Evolutionary conservation across 1,140 invertebrate species (phyloP).

Genomic region (Drosophila orosa): DNA sequence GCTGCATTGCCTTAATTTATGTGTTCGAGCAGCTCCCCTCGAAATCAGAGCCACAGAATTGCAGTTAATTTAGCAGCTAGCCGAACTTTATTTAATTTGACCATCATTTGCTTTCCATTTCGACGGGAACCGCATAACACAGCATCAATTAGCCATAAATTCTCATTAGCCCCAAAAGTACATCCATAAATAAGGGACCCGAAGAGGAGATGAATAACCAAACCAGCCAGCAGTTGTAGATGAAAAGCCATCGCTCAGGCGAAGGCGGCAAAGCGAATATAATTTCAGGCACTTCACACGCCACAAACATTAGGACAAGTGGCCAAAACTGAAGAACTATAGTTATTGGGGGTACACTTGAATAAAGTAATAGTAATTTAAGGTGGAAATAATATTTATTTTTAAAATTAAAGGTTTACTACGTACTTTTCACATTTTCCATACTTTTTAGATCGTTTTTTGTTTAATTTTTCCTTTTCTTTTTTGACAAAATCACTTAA

Average conservation of each 20-base stretch:
- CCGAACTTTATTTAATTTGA: conserved; percentile 21
- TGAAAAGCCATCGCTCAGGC: conserved; percentile 43
- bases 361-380: neutral
- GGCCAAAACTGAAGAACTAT: conserved; percentile 20
- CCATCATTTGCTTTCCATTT: conserved; percentile 34
- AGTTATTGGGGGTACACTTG: conserved; percentile 10
- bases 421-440: too few species aligned
- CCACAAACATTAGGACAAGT: conserved; percentile 16
- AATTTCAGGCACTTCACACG: conserved; percentile 31
- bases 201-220: neutral
- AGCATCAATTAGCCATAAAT: conserved; percentile 73
- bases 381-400: too few species aligned
- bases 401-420: too few species aligned
- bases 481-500: too few species aligned
- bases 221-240: conserved; percentile 12
- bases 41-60: conserved; percentile 25
- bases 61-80: conserved; percentile 26
- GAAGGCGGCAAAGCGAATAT: conserved; percentile 47
- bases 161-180: conserved; percentile 57
- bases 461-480: too few species aligned
- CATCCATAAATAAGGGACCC: conserved; percentile 46
- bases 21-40: neutral
- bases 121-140: conserved; percentile 14
- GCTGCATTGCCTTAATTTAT: conserved; percentile 59
- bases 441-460: too few species aligned